A percentile compares a stretch with the other conserved stretches of the same genome.
Conservation (phyloP, 1,140 invertebrate species). For the Microplitis demolitor region DNA sequence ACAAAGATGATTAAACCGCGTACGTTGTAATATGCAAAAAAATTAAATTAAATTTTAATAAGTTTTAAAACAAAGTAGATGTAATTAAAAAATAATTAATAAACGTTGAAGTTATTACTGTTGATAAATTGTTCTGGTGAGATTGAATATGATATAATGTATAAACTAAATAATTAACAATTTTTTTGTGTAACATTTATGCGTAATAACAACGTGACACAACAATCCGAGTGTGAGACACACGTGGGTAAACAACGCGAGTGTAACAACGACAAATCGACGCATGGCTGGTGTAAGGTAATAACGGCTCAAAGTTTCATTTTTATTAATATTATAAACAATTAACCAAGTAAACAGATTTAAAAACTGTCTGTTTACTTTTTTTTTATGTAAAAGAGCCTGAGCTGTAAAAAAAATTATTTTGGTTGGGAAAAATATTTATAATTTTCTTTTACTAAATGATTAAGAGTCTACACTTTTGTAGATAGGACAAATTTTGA, state of each 20-base stretch:
- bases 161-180: too few species aligned
- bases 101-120: not conserved
- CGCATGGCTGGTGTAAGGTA: slow-evolving; percentile 21
- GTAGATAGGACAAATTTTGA: too few species aligned
- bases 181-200: not conserved
- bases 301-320: not conserved
- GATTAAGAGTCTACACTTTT: not conserved
- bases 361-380: not conserved
- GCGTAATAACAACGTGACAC: slow-evolving; percentile 3
- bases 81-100: not conserved
- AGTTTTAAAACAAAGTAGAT: not conserved
- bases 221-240: not conserved
- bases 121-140: not conserved
- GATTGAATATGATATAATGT: too few species aligned
- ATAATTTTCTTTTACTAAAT: not conserved
- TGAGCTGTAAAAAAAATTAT: too few species aligned
- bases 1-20: not conserved
- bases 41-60: not conserved
- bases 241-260: slow-evolving; percentile 13
- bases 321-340: too few species aligned
- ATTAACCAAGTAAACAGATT: not conserved
- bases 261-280: not conserved
- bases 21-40: not conserved
- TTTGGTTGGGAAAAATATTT: too few species aligned
- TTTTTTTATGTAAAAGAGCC: not conserved